These are phyloP conservation scores for Micrasema longulum DNA, from an alignment of 1,140 invertebrate species.

Conservation along the genomic window DNA sequence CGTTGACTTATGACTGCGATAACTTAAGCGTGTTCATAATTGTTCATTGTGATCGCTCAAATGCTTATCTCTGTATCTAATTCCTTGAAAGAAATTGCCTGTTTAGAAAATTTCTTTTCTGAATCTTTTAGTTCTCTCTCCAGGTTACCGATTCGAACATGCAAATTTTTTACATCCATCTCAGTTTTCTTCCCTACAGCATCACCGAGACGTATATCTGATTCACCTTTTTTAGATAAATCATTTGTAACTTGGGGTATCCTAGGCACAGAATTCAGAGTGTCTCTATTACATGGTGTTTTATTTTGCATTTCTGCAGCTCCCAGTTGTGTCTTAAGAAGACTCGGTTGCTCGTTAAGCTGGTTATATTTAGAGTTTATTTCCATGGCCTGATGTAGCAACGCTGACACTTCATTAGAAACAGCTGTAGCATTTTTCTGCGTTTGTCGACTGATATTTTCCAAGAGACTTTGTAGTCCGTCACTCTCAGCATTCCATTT, in stretches of 20 bases:
- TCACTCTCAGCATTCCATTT: conserved; percentile 8
- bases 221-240: conserved; percentile 1
- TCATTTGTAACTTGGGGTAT: not conserved
- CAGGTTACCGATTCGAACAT: no score
- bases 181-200: no score
- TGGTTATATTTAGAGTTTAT: conserved; percentile 4
- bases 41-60: no score
- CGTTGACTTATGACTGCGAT: no score
- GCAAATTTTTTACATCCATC: no score
- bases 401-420: not conserved
- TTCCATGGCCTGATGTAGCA: conserved; percentile 1
- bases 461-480: not conserved
- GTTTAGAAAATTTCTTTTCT: no score
- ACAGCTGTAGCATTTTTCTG: not conserved
- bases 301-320: not conserved
- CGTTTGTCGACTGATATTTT: not conserved
- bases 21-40: no score
- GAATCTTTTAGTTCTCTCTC: no score
- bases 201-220: no score
- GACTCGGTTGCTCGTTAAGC: not conserved
- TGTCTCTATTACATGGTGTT: no score
- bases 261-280: not conserved
- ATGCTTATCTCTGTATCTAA: no score
- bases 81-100: no score
- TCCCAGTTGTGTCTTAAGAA: not conserved